Conservation (phyloP, 64 coral and sea anemone species). For the Catalaphyllia jardinei region DNA sequence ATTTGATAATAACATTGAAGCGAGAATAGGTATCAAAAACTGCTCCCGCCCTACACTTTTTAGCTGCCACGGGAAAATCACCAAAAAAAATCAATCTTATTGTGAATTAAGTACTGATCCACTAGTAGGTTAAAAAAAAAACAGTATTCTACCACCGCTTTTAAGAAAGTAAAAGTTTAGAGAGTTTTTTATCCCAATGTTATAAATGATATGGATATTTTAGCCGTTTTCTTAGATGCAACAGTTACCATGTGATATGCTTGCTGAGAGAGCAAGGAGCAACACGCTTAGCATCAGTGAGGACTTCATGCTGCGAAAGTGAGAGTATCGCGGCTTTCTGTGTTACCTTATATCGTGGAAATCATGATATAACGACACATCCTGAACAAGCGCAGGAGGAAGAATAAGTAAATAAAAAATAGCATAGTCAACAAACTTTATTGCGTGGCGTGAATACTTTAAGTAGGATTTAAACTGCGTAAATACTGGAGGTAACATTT, state of each 20-base stretch:
- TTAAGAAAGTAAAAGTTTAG: too few species aligned
- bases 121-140: background rate
- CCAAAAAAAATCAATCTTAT: too few species aligned
- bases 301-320: constrained; percentile 2
- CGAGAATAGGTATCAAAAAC: too few species aligned
- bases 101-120: too few species aligned
- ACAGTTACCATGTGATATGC: constrained; percentile 13
- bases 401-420: background rate
- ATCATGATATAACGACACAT: background rate
- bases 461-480: background rate
- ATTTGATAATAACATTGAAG: too few species aligned
- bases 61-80: too few species aligned
- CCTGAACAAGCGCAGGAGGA: background rate
- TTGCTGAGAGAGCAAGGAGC: constrained; percentile 10
- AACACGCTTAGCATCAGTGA: constrained; percentile 7
- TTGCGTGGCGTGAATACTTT: background rate
- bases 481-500: background rate
- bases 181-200: background rate
- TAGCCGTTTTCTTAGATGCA: background rate
- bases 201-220: background rate
- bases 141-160: too few species aligned
- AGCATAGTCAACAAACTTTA: background rate
- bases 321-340: background rate
- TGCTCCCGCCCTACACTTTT: too few species aligned
- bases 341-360: background rate